Conservation (phyloP, 1,140 invertebrate species). For the Drosophila subpulchrella region DNA sequence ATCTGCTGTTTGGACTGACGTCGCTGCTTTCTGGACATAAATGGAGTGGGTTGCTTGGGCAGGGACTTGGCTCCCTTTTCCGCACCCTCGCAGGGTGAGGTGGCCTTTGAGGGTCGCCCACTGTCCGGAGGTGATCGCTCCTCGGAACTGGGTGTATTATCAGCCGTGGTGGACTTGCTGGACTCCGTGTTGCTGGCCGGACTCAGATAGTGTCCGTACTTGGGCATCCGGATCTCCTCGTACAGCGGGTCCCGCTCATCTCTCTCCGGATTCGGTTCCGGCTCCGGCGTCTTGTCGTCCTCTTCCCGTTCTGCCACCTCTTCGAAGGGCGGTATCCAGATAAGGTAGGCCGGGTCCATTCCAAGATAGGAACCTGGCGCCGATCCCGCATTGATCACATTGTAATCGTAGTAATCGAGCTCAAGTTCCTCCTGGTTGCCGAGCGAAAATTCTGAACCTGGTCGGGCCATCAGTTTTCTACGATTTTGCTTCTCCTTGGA, state of each 20-base stretch:
- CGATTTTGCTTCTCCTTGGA: constrained; percentile 91
- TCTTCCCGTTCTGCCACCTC: constrained; percentile 84
- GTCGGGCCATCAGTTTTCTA: constrained; percentile 88
- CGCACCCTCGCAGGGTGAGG: constrained; percentile 60
- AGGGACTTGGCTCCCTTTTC: constrained; percentile 31
- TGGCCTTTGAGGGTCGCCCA: constrained; percentile 65
- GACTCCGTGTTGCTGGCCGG: constrained; percentile 86
- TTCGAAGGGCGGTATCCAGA: constrained; percentile 93
- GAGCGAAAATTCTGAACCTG: constrained; percentile 90
- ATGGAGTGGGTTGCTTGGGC: constrained; percentile 71
- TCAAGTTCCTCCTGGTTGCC: constrained; percentile 90
- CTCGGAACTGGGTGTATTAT: constrained; percentile 75
- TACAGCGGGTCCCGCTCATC: constrained; percentile 82
- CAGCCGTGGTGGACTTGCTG: constrained; percentile 64
- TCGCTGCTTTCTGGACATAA: constrained; percentile 72
- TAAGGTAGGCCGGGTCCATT: constrained; percentile 94
- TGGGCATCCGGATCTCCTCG: constrained; percentile 85
- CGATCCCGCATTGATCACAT: constrained; percentile 91
- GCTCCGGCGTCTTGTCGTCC: constrained; percentile 70
- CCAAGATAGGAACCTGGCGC: constrained; percentile 93
- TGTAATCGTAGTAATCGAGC: constrained; percentile 95
- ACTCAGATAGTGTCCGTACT: constrained; percentile 84
- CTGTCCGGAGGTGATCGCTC: constrained; percentile 59
- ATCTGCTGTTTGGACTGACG: constrained; percentile 66
- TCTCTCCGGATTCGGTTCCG: constrained; percentile 53